Conservation (phyloP, 2,888 invertebrate species). For the Pseudococcus viburni region DNA sequence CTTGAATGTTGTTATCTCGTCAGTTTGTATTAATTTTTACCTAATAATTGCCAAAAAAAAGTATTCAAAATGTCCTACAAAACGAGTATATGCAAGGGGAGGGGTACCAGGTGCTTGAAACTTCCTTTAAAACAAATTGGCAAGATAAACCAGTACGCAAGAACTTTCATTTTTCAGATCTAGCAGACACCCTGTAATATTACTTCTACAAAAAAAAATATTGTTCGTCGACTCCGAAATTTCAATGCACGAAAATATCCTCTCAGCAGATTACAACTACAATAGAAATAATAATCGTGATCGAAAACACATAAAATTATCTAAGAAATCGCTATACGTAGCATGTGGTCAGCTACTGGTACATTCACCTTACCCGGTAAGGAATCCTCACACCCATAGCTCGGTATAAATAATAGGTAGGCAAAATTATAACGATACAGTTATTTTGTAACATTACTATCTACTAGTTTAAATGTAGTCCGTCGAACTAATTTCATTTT, state of each 20-base stretch:
- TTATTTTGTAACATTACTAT: conserved; percentile 1
- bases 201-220: no score
- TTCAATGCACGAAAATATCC: not conserved
- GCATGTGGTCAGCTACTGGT: conserved; percentile 21
- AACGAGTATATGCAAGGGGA: no score
- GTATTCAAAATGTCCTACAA: no score
- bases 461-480: not conserved
- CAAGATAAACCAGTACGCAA: no score
- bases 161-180: no score
- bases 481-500: conserved; percentile 30
- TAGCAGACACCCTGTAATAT: no score
- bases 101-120: no score
- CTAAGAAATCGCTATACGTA: not conserved
- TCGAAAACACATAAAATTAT: not conserved
- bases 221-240: not conserved
- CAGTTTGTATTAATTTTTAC: no score
- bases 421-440: conserved; percentile 36
- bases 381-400: not conserved
- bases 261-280: not conserved
- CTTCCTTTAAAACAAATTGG: no score
- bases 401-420: not conserved
- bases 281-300: not conserved
- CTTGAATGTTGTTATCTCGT: no score
- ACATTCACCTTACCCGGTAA: not conserved
- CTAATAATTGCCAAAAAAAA: no score